A percentile compares a stretch with the other conserved stretches of the same genome.
Conservation (phyloP, 1,140 invertebrate species). For the Nebria ingens region DNA sequence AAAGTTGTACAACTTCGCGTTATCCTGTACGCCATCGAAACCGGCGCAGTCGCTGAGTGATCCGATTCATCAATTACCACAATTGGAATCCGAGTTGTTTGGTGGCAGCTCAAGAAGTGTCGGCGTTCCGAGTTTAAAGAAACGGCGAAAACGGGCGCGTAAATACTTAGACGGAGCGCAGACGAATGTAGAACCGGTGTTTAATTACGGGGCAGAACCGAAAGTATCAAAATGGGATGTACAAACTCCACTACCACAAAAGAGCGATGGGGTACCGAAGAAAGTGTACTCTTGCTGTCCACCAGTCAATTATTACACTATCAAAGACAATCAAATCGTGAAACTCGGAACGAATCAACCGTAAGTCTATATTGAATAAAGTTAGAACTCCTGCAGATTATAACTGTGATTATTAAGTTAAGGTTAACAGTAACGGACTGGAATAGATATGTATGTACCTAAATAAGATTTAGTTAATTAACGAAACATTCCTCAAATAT, state of each 20-base stretch:
- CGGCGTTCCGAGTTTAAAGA: slow-evolving; percentile 16
- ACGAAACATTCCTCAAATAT: no score
- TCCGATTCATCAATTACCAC: slow-evolving; percentile 29
- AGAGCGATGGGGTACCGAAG: background rate
- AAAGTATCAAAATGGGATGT: slow-evolving; percentile 21
- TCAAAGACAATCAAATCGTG: slow-evolving; percentile 32
- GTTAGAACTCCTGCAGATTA: no score
- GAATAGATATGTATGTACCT: no score
- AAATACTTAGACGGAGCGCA: slow-evolving; percentile 7
- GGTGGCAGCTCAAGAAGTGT: slow-evolving; percentile 20
- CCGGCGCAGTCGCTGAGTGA: slow-evolving; percentile 15
- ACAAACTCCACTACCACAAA: slow-evolving; percentile 12
- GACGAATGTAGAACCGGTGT: background rate
- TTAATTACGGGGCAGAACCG: background rate
- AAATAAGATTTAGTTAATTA: no score
- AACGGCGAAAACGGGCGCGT: slow-evolving; percentile 20
- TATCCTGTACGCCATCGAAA: background rate
- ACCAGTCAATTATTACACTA: slow-evolving; percentile 31
- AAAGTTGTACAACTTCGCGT: slow-evolving; percentile 25
- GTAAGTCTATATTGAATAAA: no score
- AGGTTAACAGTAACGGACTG: no score
- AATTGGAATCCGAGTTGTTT: slow-evolving; percentile 26
- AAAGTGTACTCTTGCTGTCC: slow-evolving; percentile 25
- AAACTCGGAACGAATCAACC: no score
- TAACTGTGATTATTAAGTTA: no score